A percentile compares a stretch with the other conserved stretches of the same genome.
These are phyloP conservation scores for Selenia dentaria DNA, from an alignment of 2,888 invertebrate genomes.

Conservation along the genomic window DNA sequence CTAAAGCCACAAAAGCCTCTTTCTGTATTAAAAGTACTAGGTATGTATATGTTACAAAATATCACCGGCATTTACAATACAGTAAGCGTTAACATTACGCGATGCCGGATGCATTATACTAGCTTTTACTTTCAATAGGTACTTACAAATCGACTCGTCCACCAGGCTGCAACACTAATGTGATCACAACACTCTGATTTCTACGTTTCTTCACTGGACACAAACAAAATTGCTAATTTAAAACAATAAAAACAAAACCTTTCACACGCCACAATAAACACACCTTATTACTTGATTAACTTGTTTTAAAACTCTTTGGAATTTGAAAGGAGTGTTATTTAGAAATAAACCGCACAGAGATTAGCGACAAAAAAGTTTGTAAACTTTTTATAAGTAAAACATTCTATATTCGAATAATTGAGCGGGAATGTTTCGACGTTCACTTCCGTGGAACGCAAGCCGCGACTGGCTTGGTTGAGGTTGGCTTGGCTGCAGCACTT, in stretches of 20 bases:
- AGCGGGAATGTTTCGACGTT: slow-evolving; percentile 20
- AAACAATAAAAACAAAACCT: slow-evolving; percentile 1
- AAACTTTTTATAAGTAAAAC: slow-evolving; percentile 3
- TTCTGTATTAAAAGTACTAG: no score
- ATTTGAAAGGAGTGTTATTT: not conserved
- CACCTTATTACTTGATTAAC: slow-evolving; percentile 2
- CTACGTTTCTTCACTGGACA: slow-evolving; percentile 16
- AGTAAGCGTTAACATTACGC: not conserved
- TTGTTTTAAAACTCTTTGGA: not conserved
- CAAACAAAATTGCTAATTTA: slow-evolving; percentile 12
- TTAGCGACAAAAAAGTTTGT: slow-evolving; percentile 8
- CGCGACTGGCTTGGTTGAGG: slow-evolving; percentile 25
- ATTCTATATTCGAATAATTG: slow-evolving; percentile 17
- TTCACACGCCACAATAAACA: slow-evolving; percentile 1
- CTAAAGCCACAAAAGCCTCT: no score
- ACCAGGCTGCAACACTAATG: slow-evolving; percentile 34
- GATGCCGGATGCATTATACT: slow-evolving; percentile 1
- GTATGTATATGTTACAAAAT: no score
- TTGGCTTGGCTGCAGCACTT: not conserved
- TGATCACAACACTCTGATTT: slow-evolving; percentile 17
- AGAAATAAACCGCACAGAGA: not conserved
- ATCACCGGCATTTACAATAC: not conserved
- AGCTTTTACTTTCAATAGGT: slow-evolving; percentile 65
- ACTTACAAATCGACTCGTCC: slow-evolving; percentile 56
- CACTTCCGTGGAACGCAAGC: slow-evolving; percentile 9